Conservation (phyloP, 1,140 invertebrate species). For the Trissolcus basalis region DNA sequence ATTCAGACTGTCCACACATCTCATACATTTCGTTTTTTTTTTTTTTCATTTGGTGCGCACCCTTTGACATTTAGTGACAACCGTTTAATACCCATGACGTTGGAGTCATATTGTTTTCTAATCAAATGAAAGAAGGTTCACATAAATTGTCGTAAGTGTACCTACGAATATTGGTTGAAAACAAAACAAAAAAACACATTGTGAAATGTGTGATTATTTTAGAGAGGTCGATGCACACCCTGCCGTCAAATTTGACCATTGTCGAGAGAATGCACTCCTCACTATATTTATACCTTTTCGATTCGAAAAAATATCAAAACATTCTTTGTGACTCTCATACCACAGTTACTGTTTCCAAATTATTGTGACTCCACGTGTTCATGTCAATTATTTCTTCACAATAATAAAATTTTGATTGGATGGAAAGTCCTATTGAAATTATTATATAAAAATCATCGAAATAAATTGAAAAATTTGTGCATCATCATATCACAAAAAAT, state of each 20-base stretch:
- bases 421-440: no score
- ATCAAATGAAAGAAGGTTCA: not conserved
- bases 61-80: slow-evolving; percentile 18
- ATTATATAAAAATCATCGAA: no score
- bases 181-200: not conserved
- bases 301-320: slow-evolving; percentile 58
- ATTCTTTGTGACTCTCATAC: slow-evolving; percentile 54
- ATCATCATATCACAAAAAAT: no score
- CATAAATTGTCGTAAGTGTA: not conserved
- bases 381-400: no score
- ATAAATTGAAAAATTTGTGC: no score
- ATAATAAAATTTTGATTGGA: not conserved
- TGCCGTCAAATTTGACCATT: no score
- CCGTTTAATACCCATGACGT: slow-evolving; percentile 11
- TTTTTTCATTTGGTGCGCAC: no score
- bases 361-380: slow-evolving; percentile 22
- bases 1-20: slow-evolving; percentile 29
- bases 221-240: no score
- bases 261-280: not conserved
- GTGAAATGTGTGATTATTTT: not conserved
- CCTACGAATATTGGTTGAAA: not conserved
- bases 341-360: not conserved
- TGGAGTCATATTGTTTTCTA: slow-evolving; percentile 16
- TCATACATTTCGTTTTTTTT: slow-evolving; percentile 4
- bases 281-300: slow-evolving; percentile 49